These are phyloP conservation scores for Callospermophilus lateralis DNA, from an alignment of 2,113 vertebrate genomes.

Conservation along the genomic window DNA sequence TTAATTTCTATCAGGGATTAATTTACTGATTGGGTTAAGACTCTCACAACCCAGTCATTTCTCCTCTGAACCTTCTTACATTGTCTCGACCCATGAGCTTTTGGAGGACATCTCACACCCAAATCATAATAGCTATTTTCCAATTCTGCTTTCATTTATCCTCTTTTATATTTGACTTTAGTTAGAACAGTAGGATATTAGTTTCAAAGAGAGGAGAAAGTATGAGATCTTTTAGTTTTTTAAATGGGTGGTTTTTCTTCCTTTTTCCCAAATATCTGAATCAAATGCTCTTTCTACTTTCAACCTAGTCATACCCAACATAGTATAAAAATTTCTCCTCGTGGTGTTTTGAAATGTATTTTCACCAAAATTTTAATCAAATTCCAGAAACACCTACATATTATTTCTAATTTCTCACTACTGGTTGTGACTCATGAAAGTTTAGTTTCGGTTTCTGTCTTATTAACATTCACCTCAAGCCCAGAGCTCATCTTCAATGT, in stretches of 20 bases:
- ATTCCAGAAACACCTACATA: neutral
- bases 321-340: neutral
- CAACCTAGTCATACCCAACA: neutral
- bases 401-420: slow-evolving; percentile 15
- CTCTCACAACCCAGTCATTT: too few relatives aligned
- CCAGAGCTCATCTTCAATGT: neutral
- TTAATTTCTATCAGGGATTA: too few relatives aligned
- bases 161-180: neutral
- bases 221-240: neutral
- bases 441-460: neutral
- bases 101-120: too few relatives aligned
- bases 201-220: neutral
- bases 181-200: neutral
- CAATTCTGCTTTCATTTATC: neutral
- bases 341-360: neutral
- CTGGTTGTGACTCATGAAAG: neutral
- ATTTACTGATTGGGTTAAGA: too few relatives aligned
- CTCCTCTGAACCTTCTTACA: too few relatives aligned
- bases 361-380: neutral
- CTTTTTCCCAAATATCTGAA: neutral
- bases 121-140: too few relatives aligned
- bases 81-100: too few relatives aligned
- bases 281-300: neutral
- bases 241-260: neutral
- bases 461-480: neutral